Evolutionary conservation across 2,113 vertebrate species (phyloP).

Genomic region (Actenoides lindsayi): DNA sequence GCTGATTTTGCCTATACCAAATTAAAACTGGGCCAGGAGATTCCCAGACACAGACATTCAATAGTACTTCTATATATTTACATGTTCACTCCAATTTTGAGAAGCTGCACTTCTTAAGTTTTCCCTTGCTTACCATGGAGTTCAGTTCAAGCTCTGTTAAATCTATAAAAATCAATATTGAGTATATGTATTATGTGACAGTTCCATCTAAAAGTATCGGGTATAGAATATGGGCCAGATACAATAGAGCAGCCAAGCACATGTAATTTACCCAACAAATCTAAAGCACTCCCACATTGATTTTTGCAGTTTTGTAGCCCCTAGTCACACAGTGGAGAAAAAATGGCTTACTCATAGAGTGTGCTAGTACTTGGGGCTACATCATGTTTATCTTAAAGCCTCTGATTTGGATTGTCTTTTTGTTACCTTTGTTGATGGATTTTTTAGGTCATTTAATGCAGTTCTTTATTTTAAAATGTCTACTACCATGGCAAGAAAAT

Average conservation of each 20-base stretch:
- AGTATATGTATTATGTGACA: conserved; percentile 85
- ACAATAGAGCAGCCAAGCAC: conserved; percentile 89
- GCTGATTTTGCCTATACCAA: background rate
- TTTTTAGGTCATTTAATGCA: conserved; percentile 86
- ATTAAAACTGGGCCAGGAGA: background rate
- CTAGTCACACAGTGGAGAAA: conserved; percentile 86
- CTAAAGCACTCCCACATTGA: conserved; percentile 89
- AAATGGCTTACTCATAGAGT: conserved; percentile 85
- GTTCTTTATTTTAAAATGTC: conserved; percentile 50
- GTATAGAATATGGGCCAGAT: conserved; percentile 86
- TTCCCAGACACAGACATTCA: background rate
- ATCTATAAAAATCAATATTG: conserved; percentile 91
- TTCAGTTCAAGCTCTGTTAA: conserved; percentile 82
- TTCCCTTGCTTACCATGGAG: conserved; percentile 48
- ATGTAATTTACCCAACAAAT: conserved; percentile 90
- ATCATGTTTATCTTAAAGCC: conserved; percentile 80
- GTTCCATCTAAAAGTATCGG: conserved; percentile 85
- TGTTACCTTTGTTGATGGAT: conserved; percentile 74
- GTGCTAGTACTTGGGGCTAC: conserved; percentile 86
- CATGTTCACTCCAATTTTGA: conserved; percentile 7
- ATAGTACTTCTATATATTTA: conserved; percentile 15
- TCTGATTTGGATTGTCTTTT: conserved; percentile 81
- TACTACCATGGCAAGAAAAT: conserved; percentile 46
- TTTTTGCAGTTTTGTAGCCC: conserved; percentile 89
- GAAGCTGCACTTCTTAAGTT: conserved; percentile 64